Conservation (phyloP, 2,888 invertebrate genomes). For the Iphiclides podalirius region DNA sequence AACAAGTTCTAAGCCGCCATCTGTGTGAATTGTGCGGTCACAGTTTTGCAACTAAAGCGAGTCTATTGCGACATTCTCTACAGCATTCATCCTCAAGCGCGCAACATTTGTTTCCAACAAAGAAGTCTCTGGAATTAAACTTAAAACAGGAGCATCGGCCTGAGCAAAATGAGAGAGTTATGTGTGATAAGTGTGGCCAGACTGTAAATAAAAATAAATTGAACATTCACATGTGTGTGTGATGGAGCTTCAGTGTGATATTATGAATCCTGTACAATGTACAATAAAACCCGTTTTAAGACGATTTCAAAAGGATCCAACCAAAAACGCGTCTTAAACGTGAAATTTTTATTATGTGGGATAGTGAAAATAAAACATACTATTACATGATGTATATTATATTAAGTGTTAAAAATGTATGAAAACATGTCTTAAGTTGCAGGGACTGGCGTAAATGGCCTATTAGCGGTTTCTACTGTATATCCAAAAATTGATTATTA, state of each 20-base stretch:
- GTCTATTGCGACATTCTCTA: conserved; percentile 51
- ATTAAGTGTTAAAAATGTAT: too few species aligned
- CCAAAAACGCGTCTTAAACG: too few species aligned
- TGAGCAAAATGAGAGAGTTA: conserved; percentile 49
- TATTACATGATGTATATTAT: too few species aligned
- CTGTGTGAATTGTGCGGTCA: conserved; percentile 69
- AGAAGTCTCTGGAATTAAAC: conserved; percentile 30
- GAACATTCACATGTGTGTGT: conserved; percentile 45
- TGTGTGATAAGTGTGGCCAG: conserved; percentile 69
- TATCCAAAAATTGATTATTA: too few species aligned
- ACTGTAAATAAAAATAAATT: conserved; percentile 46
- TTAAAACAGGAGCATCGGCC: conserved; percentile 44
- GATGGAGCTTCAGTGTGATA: conserved; percentile 12
- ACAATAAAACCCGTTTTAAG: too few species aligned
- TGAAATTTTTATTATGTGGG: too few species aligned
- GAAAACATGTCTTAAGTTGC: too few species aligned
- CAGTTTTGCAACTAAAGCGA: conserved; percentile 56
- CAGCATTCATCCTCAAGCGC: conserved; percentile 40
- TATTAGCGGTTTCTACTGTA: too few species aligned
- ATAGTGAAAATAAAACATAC: too few species aligned
- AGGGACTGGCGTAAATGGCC: too few species aligned
- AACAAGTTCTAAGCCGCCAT: conserved; percentile 44
- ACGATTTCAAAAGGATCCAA: too few species aligned
- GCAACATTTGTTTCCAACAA: conserved; percentile 25
- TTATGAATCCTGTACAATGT: too few species aligned